These are phyloP conservation scores for Phyllostomus discolor DNA, from an alignment of 2,113 vertebrate genomes.

Conservation along the genomic window DNA sequence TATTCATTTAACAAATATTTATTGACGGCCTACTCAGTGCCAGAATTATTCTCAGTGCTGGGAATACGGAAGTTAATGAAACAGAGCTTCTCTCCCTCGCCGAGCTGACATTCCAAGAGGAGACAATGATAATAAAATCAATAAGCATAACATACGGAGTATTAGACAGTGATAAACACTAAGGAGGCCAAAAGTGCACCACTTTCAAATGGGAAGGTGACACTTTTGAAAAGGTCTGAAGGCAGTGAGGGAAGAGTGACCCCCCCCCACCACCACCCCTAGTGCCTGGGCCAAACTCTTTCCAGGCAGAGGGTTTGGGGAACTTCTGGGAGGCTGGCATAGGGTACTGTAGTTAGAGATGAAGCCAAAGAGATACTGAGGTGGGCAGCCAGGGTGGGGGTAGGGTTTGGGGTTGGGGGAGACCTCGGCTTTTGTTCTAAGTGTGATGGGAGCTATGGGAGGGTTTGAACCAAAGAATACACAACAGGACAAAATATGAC, in stretches of 20 bases:
- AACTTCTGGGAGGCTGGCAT: not conserved
- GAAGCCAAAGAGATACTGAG: not conserved
- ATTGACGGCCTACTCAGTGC: not conserved
- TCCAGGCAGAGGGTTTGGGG: not conserved
- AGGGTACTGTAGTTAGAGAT: not conserved
- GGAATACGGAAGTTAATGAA: not conserved
- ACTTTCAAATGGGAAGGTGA: not conserved
- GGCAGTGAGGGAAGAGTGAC: not conserved
- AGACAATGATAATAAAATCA: not conserved
- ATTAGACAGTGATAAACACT: not conserved
- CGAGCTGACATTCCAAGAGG: not conserved
- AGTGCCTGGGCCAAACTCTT: not conserved
- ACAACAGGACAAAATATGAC: too few relatives aligned
- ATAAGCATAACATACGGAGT: fast-evolving
- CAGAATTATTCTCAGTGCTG: not conserved
- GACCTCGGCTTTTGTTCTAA: not conserved
- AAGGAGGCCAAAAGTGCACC: not conserved
- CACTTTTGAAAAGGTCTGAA: not conserved
- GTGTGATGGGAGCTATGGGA: not conserved
- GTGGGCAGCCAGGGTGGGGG: not conserved
- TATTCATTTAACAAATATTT: not conserved
- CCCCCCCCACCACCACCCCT: too few relatives aligned
- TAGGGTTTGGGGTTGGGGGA: too few relatives aligned
- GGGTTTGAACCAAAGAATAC: not conserved
- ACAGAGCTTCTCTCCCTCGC: not conserved